phyloP scores from a whole-genome alignment of 2,797 vertebrate genomes.

The Neopelma chrysocephalum region DNA sequence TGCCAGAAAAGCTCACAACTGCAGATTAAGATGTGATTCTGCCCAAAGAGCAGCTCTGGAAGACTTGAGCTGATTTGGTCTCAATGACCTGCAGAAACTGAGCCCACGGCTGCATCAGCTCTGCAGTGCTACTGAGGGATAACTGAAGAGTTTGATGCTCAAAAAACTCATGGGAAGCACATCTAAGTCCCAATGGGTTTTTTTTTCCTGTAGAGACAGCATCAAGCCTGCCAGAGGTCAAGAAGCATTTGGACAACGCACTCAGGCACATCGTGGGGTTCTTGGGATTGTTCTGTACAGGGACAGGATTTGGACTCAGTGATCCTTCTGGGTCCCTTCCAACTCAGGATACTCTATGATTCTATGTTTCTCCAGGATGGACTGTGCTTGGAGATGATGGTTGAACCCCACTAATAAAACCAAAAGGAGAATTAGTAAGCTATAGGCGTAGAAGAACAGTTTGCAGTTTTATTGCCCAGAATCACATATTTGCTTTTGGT shows the following conservation, averaged over 20 bases:
- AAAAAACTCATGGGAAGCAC: neutral
- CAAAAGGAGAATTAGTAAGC: neutral
- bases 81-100: neutral
- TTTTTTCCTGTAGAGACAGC: neutral
- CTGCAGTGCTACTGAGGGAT: neutral
- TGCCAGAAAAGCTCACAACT: neutral
- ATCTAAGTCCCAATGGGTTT: neutral
- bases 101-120: neutral
- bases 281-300: neutral
- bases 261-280: neutral
- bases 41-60: neutral
- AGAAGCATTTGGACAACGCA: neutral
- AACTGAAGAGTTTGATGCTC: neutral
- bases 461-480: neutral
- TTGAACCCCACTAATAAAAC: neutral
- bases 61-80: neutral
- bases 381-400: neutral
- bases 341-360: neutral
- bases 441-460: neutral
- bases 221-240: neutral
- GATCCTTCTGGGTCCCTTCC: neutral
- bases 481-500: neutral
- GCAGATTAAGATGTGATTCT: neutral
- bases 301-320: neutral
- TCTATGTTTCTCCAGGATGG: neutral